phyloP scores from a whole-genome alignment of 2,797 vertebrate genomes.

The Pristis pectinata region DNA sequence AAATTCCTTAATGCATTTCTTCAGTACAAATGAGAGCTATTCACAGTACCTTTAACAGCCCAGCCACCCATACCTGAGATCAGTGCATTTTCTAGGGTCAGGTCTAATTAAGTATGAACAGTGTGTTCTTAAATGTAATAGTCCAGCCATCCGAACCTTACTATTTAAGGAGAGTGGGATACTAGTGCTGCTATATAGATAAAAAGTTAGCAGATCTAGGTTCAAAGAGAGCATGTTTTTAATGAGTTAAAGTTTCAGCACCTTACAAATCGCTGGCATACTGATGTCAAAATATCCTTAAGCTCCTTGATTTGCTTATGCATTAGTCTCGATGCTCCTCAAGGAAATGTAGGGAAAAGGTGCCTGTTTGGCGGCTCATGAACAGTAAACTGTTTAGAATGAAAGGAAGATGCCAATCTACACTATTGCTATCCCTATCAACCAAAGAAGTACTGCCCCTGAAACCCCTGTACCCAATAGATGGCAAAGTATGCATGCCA shows the following conservation, averaged over 20 bases:
- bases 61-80: not conserved
- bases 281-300: not conserved
- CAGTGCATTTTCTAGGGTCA: too few relatives aligned
- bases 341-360: not conserved
- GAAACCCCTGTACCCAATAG: not conserved
- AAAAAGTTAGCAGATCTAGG: not conserved
- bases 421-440: not conserved
- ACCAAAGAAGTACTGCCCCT: not conserved
- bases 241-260: not conserved
- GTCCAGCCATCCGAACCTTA: not conserved
- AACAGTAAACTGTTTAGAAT: not conserved
- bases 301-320: not conserved
- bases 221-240: not conserved
- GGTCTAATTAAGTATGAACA: not conserved
- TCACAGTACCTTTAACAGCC: not conserved
- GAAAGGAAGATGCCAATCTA: not conserved
- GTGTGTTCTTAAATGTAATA: not conserved
- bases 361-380: not conserved
- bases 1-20: not conserved
- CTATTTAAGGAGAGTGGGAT: not conserved
- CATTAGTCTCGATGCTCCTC: not conserved
- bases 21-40: not conserved
- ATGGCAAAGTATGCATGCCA: not conserved
- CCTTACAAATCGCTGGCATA: not conserved
- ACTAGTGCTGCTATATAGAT: not conserved